Conservation (phyloP, 1,140 invertebrate genomes). For the Platorchestia sp. region DNA sequence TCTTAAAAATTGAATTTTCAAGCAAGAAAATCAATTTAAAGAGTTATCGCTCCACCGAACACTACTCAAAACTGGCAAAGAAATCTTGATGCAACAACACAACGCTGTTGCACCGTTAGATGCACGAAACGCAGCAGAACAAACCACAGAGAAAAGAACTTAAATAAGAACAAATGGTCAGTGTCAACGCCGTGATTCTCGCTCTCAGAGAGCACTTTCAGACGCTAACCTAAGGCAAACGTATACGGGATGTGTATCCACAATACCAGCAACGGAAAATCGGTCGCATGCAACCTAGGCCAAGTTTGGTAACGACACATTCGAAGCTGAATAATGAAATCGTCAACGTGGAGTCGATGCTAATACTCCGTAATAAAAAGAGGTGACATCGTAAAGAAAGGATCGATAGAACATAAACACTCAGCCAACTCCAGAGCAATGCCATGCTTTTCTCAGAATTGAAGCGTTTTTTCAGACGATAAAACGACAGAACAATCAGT, state of each 20-base stretch:
- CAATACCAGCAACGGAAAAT: background rate
- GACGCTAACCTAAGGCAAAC: background rate
- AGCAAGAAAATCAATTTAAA: background rate
- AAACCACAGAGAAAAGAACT: too few species aligned
- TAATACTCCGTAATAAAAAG: background rate
- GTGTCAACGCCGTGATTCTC: background rate
- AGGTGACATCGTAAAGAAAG: background rate
- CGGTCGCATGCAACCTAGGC: too few species aligned
- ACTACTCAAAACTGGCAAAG: background rate
- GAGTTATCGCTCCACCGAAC: background rate
- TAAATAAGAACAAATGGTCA: background rate
- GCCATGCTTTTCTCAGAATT: too few species aligned
- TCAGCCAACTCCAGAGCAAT: background rate
- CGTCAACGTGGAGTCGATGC: background rate
- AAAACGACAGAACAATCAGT: background rate
- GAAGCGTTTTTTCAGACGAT: too few species aligned
- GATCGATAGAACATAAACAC: background rate
- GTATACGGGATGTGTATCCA: background rate
- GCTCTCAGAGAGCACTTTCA: background rate
- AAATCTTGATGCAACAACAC: too few species aligned
- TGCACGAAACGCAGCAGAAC: too few species aligned
- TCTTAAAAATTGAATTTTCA: background rate
- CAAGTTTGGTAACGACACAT: background rate
- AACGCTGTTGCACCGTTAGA: too few species aligned
- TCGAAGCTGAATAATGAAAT: background rate